Evolutionary conservation across 2,888 invertebrate genomes (phyloP).

Genomic region (Diarsia mendica): DNA sequence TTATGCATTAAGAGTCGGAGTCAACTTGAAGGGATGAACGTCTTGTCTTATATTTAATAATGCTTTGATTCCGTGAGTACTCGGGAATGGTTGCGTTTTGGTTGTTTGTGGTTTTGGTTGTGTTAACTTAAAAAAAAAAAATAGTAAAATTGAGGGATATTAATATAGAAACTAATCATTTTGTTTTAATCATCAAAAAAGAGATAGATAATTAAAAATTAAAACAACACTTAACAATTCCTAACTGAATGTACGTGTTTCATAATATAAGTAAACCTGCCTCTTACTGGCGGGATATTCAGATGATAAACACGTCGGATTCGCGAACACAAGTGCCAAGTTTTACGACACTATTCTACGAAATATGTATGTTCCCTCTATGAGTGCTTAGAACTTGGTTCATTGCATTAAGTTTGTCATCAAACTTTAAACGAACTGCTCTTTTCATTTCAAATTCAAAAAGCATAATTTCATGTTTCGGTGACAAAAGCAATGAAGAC

Average conservation of each 20-base stretch:
- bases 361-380: background rate
- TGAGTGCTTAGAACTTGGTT: conserved; percentile 45
- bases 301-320: background rate
- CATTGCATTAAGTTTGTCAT: conserved; percentile 41
- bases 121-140: background rate
- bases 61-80: background rate
- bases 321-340: background rate
- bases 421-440: conserved; percentile 21
- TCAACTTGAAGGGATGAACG: conserved; percentile 8
- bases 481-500: background rate
- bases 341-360: conserved; percentile 13
- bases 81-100: background rate
- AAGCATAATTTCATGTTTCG: background rate
- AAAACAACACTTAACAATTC: too few species aligned
- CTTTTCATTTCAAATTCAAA: conserved; percentile 25
- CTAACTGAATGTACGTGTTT: background rate
- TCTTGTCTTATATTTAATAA: conserved; percentile 13
- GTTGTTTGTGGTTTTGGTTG: background rate
- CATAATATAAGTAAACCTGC: background rate
- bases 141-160: too few species aligned
- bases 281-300: too few species aligned
- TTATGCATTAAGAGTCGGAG: conserved; percentile 32
- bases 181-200: background rate
- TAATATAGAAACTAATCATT: background rate
- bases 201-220: background rate